These are phyloP conservation scores for Colaptes auratus DNA, from an alignment of 2,113 vertebrate species.

Conservation along the genomic window DNA sequence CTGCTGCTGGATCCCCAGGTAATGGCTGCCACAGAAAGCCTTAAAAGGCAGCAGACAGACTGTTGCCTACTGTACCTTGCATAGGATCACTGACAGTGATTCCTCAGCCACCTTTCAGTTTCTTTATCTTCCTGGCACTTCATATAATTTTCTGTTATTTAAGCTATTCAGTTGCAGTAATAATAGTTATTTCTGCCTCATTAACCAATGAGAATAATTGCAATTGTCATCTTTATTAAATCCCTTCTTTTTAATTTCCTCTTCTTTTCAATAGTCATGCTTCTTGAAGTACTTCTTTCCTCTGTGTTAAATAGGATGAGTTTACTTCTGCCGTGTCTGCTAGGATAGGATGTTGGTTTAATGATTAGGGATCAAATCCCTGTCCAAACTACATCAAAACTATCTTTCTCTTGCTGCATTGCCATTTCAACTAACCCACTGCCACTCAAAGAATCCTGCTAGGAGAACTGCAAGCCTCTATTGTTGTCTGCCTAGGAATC, in stretches of 20 bases:
- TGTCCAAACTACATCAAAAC: constrained; percentile 26
- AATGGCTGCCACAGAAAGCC: neutral
- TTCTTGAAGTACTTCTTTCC: neutral
- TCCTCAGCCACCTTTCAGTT: neutral
- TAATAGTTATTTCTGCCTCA: neutral
- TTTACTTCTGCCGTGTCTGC: neutral
- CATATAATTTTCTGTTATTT: neutral
- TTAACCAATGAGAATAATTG: constrained; percentile 15
- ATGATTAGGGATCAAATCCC: constrained; percentile 21
- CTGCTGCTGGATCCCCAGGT: neutral
- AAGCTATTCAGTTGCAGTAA: neutral
- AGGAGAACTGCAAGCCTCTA: neutral
- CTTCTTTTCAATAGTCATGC: neutral
- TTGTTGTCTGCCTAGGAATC: neutral
- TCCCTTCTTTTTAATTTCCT: neutral
- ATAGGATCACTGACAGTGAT: neutral
- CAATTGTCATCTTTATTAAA: neutral
- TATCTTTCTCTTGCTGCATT: neutral
- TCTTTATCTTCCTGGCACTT: neutral
- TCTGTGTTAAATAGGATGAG: neutral
- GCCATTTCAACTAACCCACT: neutral
- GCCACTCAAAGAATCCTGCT: neutral
- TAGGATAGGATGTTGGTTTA: neutral
- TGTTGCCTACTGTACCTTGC: neutral
- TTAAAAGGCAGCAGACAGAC: neutral